These are phyloP conservation scores for Lerema accius DNA, from an alignment of 1,140 invertebrate genomes.

Conservation along the genomic window DNA sequence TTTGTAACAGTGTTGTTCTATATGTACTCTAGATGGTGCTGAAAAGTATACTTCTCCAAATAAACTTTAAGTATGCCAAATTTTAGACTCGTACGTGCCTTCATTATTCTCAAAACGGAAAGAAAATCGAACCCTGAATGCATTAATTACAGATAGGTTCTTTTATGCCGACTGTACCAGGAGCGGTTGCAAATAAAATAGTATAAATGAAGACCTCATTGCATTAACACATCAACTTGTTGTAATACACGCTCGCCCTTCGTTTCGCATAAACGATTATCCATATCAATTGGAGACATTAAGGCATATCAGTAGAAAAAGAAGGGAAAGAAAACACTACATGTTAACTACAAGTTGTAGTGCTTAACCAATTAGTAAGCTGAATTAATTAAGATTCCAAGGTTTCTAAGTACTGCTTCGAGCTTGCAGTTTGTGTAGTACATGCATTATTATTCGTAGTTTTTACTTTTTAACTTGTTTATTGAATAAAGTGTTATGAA, in stretches of 20 bases:
- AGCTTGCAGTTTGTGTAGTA: neutral
- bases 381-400: constrained; percentile 47
- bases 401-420: constrained; percentile 5
- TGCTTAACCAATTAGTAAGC: constrained; percentile 69
- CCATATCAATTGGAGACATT: constrained; percentile 48
- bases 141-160: too few species aligned
- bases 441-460: neutral
- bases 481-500: neutral
- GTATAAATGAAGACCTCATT: constrained; percentile 30
- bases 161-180: too few species aligned
- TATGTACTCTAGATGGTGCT: too few species aligned
- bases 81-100: too few species aligned
- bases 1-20: too few species aligned
- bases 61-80: too few species aligned
- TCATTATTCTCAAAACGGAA: too few species aligned
- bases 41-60: too few species aligned
- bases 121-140: too few species aligned
- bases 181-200: constrained; percentile 3
- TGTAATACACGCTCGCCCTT: constrained; percentile 26
- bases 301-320: constrained; percentile 47
- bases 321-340: constrained; percentile 39
- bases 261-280: constrained; percentile 49
- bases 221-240: constrained; percentile 32
- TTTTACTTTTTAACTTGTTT: neutral
- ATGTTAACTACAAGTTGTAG: constrained; percentile 53